phyloP scores from a whole-genome alignment of 2,888 invertebrate species.

The Cryptocephalus moraei region DNA sequence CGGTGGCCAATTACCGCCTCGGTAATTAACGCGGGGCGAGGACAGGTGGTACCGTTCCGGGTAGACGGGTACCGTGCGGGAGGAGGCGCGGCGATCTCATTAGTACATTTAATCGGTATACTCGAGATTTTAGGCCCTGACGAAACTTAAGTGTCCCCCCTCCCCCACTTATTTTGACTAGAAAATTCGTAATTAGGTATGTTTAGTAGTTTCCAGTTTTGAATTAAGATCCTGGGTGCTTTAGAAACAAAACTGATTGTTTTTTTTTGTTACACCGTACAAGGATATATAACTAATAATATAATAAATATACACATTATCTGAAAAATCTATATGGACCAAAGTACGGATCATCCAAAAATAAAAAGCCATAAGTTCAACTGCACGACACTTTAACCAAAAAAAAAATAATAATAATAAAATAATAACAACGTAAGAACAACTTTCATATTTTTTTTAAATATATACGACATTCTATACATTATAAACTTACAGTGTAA shows the following conservation, averaged over 20 bases:
- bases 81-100: no score
- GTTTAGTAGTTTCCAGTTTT: conserved; percentile 2
- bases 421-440: conserved; percentile 31
- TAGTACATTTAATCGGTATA: no score
- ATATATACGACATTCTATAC: conserved; percentile 35
- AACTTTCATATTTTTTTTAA: conserved; percentile 26
- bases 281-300: conserved; percentile 38
- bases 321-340: conserved; percentile 7
- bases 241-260: conserved; percentile 15
- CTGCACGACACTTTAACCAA: conserved; percentile 33
- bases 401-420: conserved; percentile 14
- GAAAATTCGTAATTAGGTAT: conserved; percentile 6
- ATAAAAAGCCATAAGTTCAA: conserved; percentile 26
- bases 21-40: conserved; percentile 2
- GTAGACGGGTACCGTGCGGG: no score
- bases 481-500: conserved; percentile 35
- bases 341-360: conserved; percentile 25
- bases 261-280: conserved; percentile 36
- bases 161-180: conserved; percentile 14
- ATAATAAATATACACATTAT: conserved; percentile 37
- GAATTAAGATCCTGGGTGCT: conserved; percentile 1
- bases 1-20: conserved; percentile 16
- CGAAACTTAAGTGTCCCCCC: neutral
- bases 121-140: no score
- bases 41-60: no score